Evolutionary conservation across 1,140 invertebrate genomes (phyloP).

Genomic region (Phortica variegata): DNA sequence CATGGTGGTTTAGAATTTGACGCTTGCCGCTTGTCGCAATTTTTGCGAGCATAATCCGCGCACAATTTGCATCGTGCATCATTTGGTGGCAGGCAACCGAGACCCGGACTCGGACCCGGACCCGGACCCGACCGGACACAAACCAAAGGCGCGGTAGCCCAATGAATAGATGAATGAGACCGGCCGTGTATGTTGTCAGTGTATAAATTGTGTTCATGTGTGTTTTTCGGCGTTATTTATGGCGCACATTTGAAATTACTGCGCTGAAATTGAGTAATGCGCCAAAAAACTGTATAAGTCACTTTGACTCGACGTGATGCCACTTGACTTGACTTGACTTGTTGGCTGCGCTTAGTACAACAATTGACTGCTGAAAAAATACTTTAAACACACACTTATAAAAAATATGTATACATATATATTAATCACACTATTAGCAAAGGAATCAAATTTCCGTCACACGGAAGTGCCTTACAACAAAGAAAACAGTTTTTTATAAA

Average conservation of each 20-base stretch:
- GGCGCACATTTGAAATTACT: slow-evolving; percentile 51
- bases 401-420: slow-evolving; percentile 5
- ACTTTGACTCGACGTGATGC: too few relatives aligned
- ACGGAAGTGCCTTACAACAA: slow-evolving; percentile 55
- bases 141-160: slow-evolving; percentile 8
- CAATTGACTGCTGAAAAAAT: too few relatives aligned
- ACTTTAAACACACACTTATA: slow-evolving; percentile 27
- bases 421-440: too few relatives aligned
- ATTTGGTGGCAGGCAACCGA: slow-evolving; percentile 33
- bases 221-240: slow-evolving; percentile 36
- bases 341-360: too few relatives aligned
- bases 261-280: slow-evolving; percentile 53
- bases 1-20: too few relatives aligned
- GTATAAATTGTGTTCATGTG: too few relatives aligned
- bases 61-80: slow-evolving; percentile 29
- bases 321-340: too few relatives aligned
- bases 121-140: too few relatives aligned
- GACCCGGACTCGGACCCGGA: too few relatives aligned
- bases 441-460: slow-evolving; percentile 52
- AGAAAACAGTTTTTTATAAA: slow-evolving; percentile 10
- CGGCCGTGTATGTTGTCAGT: too few relatives aligned
- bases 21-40: background rate
- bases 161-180: too few relatives aligned
- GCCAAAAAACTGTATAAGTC: too few relatives aligned
- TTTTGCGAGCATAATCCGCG: background rate